phyloP scores from a whole-genome alignment of 2,113 vertebrate genomes.

The Gnathochromis pfefferi region DNA sequence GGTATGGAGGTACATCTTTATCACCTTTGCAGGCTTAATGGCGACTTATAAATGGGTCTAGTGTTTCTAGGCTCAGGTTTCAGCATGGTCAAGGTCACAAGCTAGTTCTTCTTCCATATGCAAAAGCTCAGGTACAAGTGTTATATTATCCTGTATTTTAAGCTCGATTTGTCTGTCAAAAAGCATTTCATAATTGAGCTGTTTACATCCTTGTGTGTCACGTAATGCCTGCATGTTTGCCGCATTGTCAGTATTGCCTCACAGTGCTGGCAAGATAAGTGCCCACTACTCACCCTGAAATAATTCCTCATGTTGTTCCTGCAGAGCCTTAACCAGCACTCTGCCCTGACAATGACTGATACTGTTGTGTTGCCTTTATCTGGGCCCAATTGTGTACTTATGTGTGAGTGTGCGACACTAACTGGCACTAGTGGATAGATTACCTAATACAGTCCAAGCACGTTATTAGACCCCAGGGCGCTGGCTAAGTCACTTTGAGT shows the following conservation, averaged over 20 bases:
- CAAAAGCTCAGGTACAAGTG: background rate
- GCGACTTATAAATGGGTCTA: constrained; percentile 54
- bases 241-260: constrained; percentile 2
- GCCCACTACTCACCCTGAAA: constrained; percentile 25
- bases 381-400: constrained; percentile 37
- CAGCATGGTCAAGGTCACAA: constrained; percentile 46
- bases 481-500: constrained; percentile 59
- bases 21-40: constrained; percentile 57
- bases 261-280: constrained; percentile 1
- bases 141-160: background rate
- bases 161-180: background rate
- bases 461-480: constrained; percentile 71
- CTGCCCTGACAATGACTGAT: constrained; percentile 51
- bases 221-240: background rate
- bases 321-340: constrained; percentile 36
- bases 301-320: constrained; percentile 37
- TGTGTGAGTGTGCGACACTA: constrained; percentile 34
- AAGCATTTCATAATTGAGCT: background rate
- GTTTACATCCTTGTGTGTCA: background rate
- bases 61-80: constrained; percentile 55
- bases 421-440: constrained; percentile 69
- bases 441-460: constrained; percentile 70
- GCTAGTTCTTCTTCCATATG: constrained; percentile 17
- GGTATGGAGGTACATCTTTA: constrained; percentile 56
- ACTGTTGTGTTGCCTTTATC: constrained; percentile 42